Evolutionary conservation across 2,113 vertebrate genomes (phyloP), one percentile per base, ranked within the genome.

Genomic region (Cyprinodon variegatus): DNA sequence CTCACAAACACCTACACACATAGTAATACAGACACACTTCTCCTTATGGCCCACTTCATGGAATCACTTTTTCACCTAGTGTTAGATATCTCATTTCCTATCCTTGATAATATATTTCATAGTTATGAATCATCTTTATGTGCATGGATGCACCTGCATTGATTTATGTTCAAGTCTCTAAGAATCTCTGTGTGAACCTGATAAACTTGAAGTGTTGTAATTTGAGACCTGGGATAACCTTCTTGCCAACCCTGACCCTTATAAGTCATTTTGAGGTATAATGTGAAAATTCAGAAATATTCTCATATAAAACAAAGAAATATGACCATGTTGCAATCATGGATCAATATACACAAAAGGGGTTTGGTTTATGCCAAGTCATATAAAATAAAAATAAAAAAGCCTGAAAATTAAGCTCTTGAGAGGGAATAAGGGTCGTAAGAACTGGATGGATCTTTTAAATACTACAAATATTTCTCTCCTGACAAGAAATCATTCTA

Each of bases 41-140:
- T 73, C 59, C 14, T 67, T 45, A 45, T 17, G 75, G 65, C 66
- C 45, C 43, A 38, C 62, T 80, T 74, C 68, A 77, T 76, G 61
- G 68, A 80, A 61, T 81, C 62, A 41, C 14, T 59, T 68, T 69
- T 43, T 73, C 29, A 67, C 48, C 41, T 71, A 57, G 63, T 29
- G 50, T 29, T 29, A 45, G 43, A 70, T 66, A 78, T 78, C 48
- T 81, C 38, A 65, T 63, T 66, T 37, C 22, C 46, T 11, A 48
- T 74, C 61, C 65, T 60, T 43, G 38, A 22, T 3, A 1, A 45
- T 29, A 43, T 65, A n/a, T 79, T 65, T 46, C 68, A 61, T 4
- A 60, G 36, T 7, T 38, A 11, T 22, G 29, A 29, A 29, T 29
- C 50, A 50, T 61, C 36, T 75, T 74, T 68, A 12, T 57, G 17